phyloP scores from a whole-genome alignment of 2,797 vertebrate genomes.

The Falco cherrug region DNA sequence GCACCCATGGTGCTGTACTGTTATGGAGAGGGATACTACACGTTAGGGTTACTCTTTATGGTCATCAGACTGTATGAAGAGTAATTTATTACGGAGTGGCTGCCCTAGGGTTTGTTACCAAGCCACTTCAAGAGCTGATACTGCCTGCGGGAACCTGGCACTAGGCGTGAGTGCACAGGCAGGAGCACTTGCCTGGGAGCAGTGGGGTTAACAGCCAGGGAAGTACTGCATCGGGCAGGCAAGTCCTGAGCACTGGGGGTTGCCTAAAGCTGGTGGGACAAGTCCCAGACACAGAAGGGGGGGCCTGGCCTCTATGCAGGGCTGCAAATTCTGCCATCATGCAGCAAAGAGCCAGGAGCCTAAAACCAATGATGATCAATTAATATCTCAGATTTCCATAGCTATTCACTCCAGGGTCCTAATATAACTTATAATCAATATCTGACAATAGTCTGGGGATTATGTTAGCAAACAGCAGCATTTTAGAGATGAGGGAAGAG shows the following conservation, averaged over 20 bases:
- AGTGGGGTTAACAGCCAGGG: background rate
- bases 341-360: background rate
- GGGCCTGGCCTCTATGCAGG: background rate
- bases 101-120: background rate
- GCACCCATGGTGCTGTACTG: background rate
- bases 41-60: background rate
- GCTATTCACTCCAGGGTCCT: background rate
- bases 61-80: background rate
- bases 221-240: background rate
- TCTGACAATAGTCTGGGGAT: background rate
- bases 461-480: background rate
- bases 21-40: rapidly evolving
- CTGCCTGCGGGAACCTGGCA: background rate
- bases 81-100: background rate
- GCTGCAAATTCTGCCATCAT: background rate
- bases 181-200: background rate
- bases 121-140: background rate
- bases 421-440: background rate
- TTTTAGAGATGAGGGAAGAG: background rate
- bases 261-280: background rate
- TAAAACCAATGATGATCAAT: background rate
- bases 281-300: background rate
- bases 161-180: background rate
- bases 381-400: background rate
- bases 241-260: rapidly evolving